These are phyloP conservation scores for Geococcyx californianus DNA, from an alignment of 2,113 vertebrate genomes.

Conservation along the genomic window DNA sequence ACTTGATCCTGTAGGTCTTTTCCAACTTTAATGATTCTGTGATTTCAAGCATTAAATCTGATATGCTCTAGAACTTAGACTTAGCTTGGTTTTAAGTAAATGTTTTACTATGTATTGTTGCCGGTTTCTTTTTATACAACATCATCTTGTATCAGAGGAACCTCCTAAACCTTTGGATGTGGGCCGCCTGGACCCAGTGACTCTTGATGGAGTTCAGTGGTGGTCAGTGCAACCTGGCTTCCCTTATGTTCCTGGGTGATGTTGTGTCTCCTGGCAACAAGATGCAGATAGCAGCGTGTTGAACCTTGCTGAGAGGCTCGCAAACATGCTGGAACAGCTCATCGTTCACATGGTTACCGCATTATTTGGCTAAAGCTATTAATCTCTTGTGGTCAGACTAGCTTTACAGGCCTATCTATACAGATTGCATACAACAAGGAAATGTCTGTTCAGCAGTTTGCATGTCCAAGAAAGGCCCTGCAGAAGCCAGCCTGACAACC, in stretches of 20 bases:
- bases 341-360: constrained; percentile 79
- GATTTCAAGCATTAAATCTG: background rate
- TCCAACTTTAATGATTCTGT: too few species aligned
- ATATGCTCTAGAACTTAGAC: background rate
- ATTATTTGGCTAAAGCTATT: constrained; percentile 80
- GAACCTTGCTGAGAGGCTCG: constrained; percentile 75
- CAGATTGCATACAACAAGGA: constrained; percentile 72
- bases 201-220: constrained; percentile 22
- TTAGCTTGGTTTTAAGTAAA: background rate
- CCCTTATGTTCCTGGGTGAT: constrained; percentile 57
- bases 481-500: constrained; percentile 47
- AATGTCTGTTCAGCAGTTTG: constrained; percentile 73
- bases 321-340: constrained; percentile 76
- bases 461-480: constrained; percentile 32
- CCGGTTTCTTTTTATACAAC: rapidly evolving
- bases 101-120: rapidly evolving
- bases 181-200: background rate
- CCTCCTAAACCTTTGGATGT: background rate
- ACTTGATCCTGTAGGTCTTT: too few species aligned
- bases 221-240: constrained; percentile 64
- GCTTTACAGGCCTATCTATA: constrained; percentile 74
- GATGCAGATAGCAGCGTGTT: constrained; percentile 77
- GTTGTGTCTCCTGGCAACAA: constrained; percentile 81
- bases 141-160: background rate
- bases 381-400: constrained; percentile 78